These are phyloP conservation scores for Brachyptera risi DNA, from an alignment of 2,888 invertebrate species.

Conservation along the genomic window DNA sequence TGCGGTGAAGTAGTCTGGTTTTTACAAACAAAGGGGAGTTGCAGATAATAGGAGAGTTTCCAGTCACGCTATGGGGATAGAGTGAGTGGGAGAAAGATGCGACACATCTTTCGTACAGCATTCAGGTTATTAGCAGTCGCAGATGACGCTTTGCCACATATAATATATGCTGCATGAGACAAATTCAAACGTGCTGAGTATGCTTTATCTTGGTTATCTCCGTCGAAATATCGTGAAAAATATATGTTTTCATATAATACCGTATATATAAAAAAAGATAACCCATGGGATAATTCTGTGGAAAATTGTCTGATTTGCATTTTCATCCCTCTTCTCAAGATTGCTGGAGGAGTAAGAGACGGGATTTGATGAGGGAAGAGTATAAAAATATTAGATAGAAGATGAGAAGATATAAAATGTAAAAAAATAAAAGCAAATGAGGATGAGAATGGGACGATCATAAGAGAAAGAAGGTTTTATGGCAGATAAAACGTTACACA, in stretches of 20 bases:
- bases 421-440: constrained; percentile 25
- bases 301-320: constrained; percentile 19
- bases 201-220: background rate
- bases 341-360: constrained; percentile 19
- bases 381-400: constrained; percentile 35
- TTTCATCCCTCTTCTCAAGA: constrained; percentile 1
- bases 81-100: constrained; percentile 30
- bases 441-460: too few relatives aligned
- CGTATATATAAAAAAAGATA: too few relatives aligned
- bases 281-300: constrained; percentile 7
- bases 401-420: too few relatives aligned
- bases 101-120: background rate
- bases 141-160: background rate
- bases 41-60: background rate
- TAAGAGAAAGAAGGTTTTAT: too few relatives aligned
- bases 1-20: background rate
- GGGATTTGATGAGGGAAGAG: constrained; percentile 20
- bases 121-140: background rate
- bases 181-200: background rate
- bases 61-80: constrained; percentile 25
- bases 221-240: background rate
- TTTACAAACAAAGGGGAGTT: constrained; percentile 6
- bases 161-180: background rate
- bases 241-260: too few relatives aligned
- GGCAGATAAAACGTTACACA: too few relatives aligned